A percentile compares a stretch with the other conserved stretches of the same genome.
These are phyloP conservation scores for Melikaiella ostensackeni DNA, from an alignment of 2,888 invertebrate species.

Conservation along the genomic window DNA sequence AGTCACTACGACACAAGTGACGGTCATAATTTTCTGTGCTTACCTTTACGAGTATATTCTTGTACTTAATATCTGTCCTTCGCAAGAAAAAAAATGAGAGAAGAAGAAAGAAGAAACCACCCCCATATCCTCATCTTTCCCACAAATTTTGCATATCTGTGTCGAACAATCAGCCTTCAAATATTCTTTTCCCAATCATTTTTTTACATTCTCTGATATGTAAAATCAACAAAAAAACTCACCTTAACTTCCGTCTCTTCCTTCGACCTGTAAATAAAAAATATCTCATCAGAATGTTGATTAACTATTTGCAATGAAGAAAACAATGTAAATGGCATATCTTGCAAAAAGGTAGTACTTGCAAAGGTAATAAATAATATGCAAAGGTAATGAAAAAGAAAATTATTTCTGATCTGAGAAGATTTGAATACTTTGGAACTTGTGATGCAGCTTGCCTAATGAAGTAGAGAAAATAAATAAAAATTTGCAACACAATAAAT, in stretches of 20 bases:
- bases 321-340: not conserved
- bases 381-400: not conserved
- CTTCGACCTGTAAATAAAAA: not conserved
- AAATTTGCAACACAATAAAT: slow-evolving; percentile 14
- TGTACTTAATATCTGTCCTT: slow-evolving; percentile 41
- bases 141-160: slow-evolving; percentile 63
- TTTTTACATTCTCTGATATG: not conserved
- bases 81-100: slow-evolving; percentile 39
- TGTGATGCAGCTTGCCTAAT: not conserved
- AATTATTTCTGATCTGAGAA: slow-evolving; percentile 3
- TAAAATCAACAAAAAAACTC: not conserved
- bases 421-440: slow-evolving; percentile 7
- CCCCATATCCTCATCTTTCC: slow-evolving; percentile 54
- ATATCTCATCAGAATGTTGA: not conserved
- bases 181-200: not conserved
- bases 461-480: slow-evolving; percentile 3
- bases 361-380: slow-evolving; percentile 3
- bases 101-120: slow-evolving; percentile 44
- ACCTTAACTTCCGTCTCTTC: not conserved
- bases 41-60: slow-evolving; percentile 52
- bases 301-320: slow-evolving; percentile 2
- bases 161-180: slow-evolving; percentile 47
- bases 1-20: no score
- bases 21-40: no score
- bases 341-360: not conserved